Base-by-base conservation (phyloP, 23 tunicate species). In the Halocynthia aurantium region DNA sequence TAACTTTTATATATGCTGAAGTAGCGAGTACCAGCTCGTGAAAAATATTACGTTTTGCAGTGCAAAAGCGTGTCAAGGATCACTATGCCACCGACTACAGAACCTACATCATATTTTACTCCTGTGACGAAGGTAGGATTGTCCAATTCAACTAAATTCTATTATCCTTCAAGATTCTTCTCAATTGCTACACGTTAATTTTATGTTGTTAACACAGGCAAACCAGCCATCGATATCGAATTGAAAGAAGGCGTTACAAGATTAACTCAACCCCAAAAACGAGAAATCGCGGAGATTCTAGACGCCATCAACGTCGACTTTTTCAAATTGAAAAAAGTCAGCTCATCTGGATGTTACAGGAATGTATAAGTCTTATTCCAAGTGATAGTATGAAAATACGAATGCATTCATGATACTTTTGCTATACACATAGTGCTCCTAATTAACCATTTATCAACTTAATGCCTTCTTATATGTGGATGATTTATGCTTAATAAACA, bases 271-370 rank as follows among this genome's bases (percentile, higher is more conserved):
- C n/a, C 10, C 0, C 22, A 65, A 15, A 15, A 9, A 20, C 10
- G n/a, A 10, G 70, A 65, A 15, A 49, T 65, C 9, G n/a, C 70
- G 10, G 15, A 0, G 22, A 15, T 65, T 65, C 31, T 65, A 5
- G 70, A 65, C 22, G 31, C 10, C 10, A 49, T 65, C 9, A 11
- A 65, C 31, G 70, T 65, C 19, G 70, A 65, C 70, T 65, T 65
- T 65, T 65, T 15, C 70, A 10, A 40, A 20, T 49, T 65, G n/a
- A 8, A 9, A 10, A 65, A 65, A 9, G 70, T 20, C 70, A 65
- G 70, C 0, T 65, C 70, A 10, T 11, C 15, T 2, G 22, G 70
- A 20, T 15, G 49, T 58, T 58, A 58, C 15, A 65, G 49, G 44
- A 31, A 31, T 31, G 44, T 4, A 31, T 31, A 4, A 31, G 44